Percentiles rank a stretch among this genome's conserved stretches.
Conservation (phyloP, 2,113 vertebrate genomes). For the Oophaga pumilio region DNA sequence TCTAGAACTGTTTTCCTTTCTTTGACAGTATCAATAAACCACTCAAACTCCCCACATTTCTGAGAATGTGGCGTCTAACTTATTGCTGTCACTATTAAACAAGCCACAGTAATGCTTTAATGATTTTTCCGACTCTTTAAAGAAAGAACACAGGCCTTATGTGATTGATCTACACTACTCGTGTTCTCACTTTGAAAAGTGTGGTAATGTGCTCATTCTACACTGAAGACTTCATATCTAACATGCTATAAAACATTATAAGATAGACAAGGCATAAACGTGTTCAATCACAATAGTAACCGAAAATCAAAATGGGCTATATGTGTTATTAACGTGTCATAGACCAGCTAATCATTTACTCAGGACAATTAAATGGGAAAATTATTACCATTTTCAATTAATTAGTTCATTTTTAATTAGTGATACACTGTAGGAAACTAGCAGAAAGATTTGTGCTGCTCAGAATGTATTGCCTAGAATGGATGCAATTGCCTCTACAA, state of each 20-base stretch:
- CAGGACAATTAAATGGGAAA: too few species aligned
- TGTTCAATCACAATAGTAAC: not conserved
- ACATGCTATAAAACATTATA: not conserved
- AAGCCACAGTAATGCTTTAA: not conserved
- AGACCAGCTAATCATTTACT: too few species aligned
- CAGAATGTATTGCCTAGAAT: too few species aligned
- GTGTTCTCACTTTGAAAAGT: not conserved
- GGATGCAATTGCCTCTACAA: too few species aligned
- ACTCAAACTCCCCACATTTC: not conserved
- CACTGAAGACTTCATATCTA: not conserved
- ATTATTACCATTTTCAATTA: too few species aligned
- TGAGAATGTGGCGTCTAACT: not conserved
- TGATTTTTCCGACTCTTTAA: not conserved
- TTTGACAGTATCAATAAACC: conserved; percentile 3
- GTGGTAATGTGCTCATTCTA: not conserved
- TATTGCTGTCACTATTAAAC: not conserved
- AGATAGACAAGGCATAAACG: not conserved
- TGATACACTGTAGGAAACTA: too few species aligned
- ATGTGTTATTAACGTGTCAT: too few species aligned
- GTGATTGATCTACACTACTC: not conserved
- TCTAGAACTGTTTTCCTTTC: not conserved
- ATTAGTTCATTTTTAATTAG: too few species aligned
- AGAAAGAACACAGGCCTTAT: not conserved
- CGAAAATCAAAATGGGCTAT: too few species aligned
- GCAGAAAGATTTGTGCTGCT: too few species aligned